Conservation (phyloP, 2,888 invertebrate species). For the Orthonychiurus folsomi region DNA sequence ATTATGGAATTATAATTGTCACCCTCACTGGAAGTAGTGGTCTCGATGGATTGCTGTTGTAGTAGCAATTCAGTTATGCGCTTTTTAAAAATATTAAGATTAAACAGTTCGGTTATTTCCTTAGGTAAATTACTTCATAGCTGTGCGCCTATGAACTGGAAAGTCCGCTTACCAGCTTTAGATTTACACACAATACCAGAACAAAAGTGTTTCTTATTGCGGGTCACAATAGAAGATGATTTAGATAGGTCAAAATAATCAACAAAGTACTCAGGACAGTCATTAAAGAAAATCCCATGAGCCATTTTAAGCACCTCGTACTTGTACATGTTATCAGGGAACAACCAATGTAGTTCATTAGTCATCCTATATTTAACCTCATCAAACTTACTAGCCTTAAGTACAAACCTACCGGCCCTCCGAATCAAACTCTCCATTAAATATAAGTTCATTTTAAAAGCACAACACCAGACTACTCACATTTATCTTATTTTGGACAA, state of each 20-base stretch:
- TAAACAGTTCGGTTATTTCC: no score
- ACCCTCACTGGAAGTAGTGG: no score
- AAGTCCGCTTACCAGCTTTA: not conserved
- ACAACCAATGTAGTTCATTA: not conserved
- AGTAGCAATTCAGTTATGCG: no score
- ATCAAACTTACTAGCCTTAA: not conserved
- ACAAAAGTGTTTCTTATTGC: not conserved
- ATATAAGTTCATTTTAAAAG: not conserved
- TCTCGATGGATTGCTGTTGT: no score
- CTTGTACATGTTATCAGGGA: not conserved
- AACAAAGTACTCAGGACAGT: not conserved
- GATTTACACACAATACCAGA: not conserved
- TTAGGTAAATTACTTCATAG: not conserved
- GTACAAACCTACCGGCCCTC: not conserved
- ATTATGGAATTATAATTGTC: no score
- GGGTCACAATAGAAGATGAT: not conserved
- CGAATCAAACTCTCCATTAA: not conserved
- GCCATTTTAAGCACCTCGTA: not conserved
- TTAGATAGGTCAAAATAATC: not conserved
- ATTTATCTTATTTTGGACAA: not conserved
- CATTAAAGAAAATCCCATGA: not conserved
- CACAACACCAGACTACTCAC: not conserved
- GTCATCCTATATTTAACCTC: not conserved
- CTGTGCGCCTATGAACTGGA: not conserved
- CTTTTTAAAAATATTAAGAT: no score